A percentile compares a stretch with the other conserved stretches of the same genome.
Conservation (phyloP, 2,113 vertebrate genomes). For the Mesocricetus auratus region DNA sequence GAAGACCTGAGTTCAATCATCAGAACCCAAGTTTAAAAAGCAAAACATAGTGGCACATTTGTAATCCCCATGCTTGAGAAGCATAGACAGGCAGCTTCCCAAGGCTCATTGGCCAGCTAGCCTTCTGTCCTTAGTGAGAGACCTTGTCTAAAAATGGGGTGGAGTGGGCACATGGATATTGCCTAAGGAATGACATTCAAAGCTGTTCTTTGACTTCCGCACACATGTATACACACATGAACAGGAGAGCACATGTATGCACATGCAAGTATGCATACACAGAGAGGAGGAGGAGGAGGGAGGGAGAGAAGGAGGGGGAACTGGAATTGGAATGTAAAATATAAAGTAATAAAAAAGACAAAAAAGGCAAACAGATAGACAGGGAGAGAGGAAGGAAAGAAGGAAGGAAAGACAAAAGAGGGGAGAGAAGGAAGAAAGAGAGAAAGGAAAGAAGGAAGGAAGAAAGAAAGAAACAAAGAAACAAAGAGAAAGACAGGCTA, state of each 20-base stretch:
- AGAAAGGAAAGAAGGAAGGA: neutral
- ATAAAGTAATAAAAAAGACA: too few species aligned
- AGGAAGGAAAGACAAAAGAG: neutral
- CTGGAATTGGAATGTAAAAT: too few species aligned
- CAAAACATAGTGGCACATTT: neutral
- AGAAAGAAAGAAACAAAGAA: neutral
- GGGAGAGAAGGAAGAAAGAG: neutral
- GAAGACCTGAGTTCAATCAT: neutral
- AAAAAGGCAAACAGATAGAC: too few species aligned
- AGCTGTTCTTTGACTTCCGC: neutral
- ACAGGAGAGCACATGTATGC: neutral
- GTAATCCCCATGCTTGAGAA: neutral
- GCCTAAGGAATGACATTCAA: neutral
- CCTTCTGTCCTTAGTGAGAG: neutral
- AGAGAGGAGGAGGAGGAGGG: accelerated
- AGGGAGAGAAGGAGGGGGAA: neutral
- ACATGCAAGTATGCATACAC: neutral
- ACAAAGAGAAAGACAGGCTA: too few species aligned
- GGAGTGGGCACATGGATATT: neutral
- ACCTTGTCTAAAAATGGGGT: neutral
- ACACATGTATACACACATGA: neutral
- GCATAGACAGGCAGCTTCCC: neutral
- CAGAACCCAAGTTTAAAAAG: neutral
- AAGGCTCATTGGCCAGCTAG: neutral
- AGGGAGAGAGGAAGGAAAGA: neutral